Evolutionary conservation across 2,888 invertebrate genomes (phyloP).

Genomic region (Lasioglossum calceatum): DNA sequence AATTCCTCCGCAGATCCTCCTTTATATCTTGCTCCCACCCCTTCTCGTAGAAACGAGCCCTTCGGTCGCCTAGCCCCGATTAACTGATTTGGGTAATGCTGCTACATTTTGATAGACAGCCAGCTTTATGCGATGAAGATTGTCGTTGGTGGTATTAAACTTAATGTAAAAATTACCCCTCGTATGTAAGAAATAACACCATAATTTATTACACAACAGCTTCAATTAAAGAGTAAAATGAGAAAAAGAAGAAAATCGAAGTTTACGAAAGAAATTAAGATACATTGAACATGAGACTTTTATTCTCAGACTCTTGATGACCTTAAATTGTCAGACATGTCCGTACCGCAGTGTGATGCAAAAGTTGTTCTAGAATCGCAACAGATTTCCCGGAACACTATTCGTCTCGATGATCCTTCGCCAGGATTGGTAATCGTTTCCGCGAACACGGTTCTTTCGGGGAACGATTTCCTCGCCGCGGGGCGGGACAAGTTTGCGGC

Average conservation of each 20-base stretch:
- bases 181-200: not conserved
- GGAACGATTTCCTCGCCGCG: not conserved
- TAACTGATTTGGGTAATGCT: constrained; percentile 18
- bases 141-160: not conserved
- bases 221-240: not conserved
- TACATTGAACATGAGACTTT: too few species aligned
- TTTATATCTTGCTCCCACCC: constrained; percentile 39
- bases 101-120: not conserved
- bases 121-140: not conserved
- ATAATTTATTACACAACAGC: not conserved
- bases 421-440: constrained; percentile 40
- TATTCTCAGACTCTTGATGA: too few species aligned
- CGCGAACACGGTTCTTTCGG: constrained; percentile 34
- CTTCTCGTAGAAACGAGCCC: constrained; percentile 32
- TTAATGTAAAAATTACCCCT: not conserved
- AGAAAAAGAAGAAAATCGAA: too few species aligned
- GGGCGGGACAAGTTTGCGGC: not conserved
- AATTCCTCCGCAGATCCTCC: constrained; percentile 24
- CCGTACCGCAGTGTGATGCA: not conserved
- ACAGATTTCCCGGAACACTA: not conserved
- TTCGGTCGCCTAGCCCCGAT: constrained; percentile 17
- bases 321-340: not conserved
- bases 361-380: not conserved
- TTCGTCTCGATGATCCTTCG: constrained; percentile 11
- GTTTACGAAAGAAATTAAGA: too few species aligned